Conservation (phyloP, 2,113 vertebrate genomes). For the Riparia riparia region DNA sequence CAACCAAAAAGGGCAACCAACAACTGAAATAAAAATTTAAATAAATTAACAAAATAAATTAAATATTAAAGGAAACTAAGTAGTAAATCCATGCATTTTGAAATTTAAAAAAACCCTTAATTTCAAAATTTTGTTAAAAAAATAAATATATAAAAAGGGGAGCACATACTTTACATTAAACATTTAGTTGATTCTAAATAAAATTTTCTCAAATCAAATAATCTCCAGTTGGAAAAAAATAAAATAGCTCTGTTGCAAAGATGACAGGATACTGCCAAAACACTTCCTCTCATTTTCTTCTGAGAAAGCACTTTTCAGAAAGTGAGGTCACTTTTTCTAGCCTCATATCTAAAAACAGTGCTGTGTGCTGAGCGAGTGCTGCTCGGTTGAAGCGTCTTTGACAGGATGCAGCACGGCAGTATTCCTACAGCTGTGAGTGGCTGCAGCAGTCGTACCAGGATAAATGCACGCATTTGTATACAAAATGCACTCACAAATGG, state of each 20-base stretch:
- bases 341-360: neutral
- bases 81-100: neutral
- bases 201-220: neutral
- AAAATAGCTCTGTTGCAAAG: neutral
- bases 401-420: neutral
- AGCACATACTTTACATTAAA: neutral
- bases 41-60: neutral
- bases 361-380: neutral
- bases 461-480: neutral
- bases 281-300: neutral
- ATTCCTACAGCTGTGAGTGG: neutral
- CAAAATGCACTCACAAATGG: neutral
- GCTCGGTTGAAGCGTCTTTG: neutral
- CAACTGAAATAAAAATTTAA: neutral
- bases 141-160: neutral
- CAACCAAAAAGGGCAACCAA: neutral
- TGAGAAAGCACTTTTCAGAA: neutral
- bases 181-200: neutral
- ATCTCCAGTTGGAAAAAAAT: neutral
- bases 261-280: neutral
- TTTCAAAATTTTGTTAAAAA: neutral
- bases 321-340: neutral
- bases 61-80: neutral
- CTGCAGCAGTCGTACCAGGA: neutral
- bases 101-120: neutral